These are phyloP conservation scores for Chaetodon auriga DNA, from an alignment of 2,113 vertebrate genomes.

Conservation along the genomic window DNA sequence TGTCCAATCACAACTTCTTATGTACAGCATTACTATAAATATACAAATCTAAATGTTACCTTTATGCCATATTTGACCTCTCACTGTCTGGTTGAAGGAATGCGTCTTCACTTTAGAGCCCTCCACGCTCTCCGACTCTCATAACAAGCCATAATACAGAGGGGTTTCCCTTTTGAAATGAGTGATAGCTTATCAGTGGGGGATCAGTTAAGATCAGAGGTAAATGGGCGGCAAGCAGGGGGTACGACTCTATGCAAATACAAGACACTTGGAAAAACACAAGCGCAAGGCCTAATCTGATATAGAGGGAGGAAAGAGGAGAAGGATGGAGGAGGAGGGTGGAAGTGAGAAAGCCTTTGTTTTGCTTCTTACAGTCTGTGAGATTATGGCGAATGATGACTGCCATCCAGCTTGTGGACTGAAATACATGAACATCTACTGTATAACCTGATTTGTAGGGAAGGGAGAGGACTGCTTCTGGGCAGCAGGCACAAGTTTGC, in stretches of 20 bases:
- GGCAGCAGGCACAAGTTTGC: conserved; percentile 34
- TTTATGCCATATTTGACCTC: conserved; percentile 54
- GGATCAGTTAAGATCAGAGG: conserved; percentile 67
- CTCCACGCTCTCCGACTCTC: conserved; percentile 9
- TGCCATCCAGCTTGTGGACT: conserved; percentile 10
- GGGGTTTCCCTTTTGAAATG: conserved; percentile 56
- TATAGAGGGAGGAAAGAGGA: conserved; percentile 19
- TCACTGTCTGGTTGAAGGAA: conserved; percentile 44
- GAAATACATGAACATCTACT: conserved; percentile 21
- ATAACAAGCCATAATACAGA: conserved; percentile 44
- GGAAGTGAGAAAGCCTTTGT: neutral
- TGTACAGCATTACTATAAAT: neutral
- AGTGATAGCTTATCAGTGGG: conserved; percentile 65
- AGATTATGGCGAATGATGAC: conserved; percentile 38
- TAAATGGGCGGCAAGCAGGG: conserved; percentile 42
- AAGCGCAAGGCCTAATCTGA: conserved; percentile 40
- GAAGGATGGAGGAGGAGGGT: conserved; percentile 3
- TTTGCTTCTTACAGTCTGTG: conserved; percentile 6
- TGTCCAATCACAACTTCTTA: neutral
- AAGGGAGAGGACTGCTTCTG: conserved; percentile 41
- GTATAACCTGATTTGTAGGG: conserved; percentile 47
- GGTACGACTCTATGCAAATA: conserved; percentile 57
- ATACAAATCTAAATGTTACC: conserved; percentile 16
- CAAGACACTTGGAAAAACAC: conserved; percentile 70
- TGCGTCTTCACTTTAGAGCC: conserved; percentile 25